Evolutionary conservation across 1,140 invertebrate genomes (phyloP), one percentile per base, ranked within the genome.

Genomic region (Saccostrea glomerata): DNA sequence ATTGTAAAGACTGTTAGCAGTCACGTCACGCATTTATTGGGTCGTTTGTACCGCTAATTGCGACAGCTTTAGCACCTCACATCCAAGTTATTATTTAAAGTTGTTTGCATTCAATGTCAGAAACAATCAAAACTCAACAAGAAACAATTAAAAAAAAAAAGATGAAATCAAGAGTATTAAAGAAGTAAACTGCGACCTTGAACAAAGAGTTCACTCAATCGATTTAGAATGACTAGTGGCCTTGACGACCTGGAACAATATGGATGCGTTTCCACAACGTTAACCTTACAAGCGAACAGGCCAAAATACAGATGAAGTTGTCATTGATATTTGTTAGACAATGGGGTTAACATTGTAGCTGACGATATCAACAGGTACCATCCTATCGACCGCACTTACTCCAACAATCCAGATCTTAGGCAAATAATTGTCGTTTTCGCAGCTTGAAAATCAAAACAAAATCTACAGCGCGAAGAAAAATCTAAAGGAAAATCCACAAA

Each of bases 201-300:
- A 56, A n/a, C 40, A 47, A 6, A 47, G 58, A 12, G 20, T 58
- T n/a, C n/a, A n/a, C n/a, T n/a, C n/a, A 6, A 6, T 13, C 5
- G 17, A 15, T 58, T 5, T 85, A 6, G 58, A 2, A 4, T 13
- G n/a, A n/a, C n/a, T n/a, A n/a, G 1, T 13, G 83, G 25, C 20
- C 25, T 85, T 20, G 83, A 85, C 40, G 83, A 85, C 20, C 54
- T 85, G 17, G 83, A 85, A 30, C 83, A 85, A 47, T 85, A 85
- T 25, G 47, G 47, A 20, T 85, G n/a, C 55, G 66, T n/a, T 86
- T 86, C 23, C 86, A 77, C 23, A 86, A 86, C 55, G n/a, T 77
- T 3, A 47, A 47, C 40, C 40, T 2, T 40, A 36, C 66, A 4
- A 40, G 23, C 3, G 23, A 25, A 47, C 5, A 25, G 20, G 15